Evolutionary conservation across 2,113 vertebrate genomes (phyloP), one percentile per base, ranked within the genome.

Genomic region (Paratilapia polleni): DNA sequence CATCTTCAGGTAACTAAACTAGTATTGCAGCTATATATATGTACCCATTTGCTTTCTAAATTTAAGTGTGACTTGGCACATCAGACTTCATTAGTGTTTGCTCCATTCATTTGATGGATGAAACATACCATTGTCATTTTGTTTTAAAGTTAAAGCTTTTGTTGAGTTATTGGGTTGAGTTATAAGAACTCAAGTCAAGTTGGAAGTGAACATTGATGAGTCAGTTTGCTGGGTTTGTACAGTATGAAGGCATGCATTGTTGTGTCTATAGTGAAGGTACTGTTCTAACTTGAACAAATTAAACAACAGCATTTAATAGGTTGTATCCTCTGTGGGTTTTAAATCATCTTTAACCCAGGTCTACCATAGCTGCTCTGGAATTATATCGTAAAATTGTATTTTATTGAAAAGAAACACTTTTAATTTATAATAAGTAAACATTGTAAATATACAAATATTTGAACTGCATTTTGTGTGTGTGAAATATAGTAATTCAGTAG

Each of bases 1-100:
- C 95, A 94, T 49, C 92, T 70, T 86, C 95, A 96, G 95, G 95
- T 96, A 96, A 95, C 86, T 92, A 93, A 90, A 81, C 78, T 80
- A 89, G 85, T 66, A 61, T 76, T 73, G 38, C 73, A 86, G 83
- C 77, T 84, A 38, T 87, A 82, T 64, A 77, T 63, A 60, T 63
- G 58, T 77, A 15, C 77, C 28, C 77, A 12, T 77, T 80, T 84
- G 77, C 43, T 84, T 79, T 91, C 56, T 80, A 47, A 83, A 77
- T n/a, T 57, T 62, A 43, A 70, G 47, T 64, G 15, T 87, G 52
- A 83, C 36, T 76, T 66, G 22, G 31, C 52, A 47, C 54, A 38
- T 59, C 24, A 10, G 10, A 58, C 82, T 83, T 28, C 31, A 56
- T 84, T 74, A 20, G 9, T 52, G 76, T 77, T 13, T n/a, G 20